Conservation (phyloP, 2,888 invertebrate genomes). For the Enchytraeus crypticus region DNA sequence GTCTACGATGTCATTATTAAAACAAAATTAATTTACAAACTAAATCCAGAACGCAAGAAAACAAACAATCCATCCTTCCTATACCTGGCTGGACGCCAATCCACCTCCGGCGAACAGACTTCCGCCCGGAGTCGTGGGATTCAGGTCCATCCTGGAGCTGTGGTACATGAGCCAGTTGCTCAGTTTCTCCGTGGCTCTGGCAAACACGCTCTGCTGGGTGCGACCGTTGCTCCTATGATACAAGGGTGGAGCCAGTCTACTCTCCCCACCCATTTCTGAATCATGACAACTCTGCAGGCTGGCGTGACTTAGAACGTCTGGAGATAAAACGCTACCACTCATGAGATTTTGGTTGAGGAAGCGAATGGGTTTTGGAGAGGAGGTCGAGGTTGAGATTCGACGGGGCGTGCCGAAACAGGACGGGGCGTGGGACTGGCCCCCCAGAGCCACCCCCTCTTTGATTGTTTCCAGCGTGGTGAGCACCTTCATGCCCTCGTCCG, state of each 20-base stretch:
- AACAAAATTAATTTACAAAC: no score
- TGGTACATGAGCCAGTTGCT: constrained; percentile 13
- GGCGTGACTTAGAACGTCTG: constrained; percentile 11
- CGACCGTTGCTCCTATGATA: no score
- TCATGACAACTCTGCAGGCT: constrained; percentile 18
- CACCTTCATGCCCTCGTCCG: constrained; percentile 26
- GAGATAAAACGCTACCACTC: constrained; percentile 17
- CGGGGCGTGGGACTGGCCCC: not conserved
- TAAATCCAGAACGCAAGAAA: no score
- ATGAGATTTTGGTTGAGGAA: constrained; percentile 20
- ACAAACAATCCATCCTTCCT: no score
- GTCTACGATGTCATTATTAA: no score
- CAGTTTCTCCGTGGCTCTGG: constrained; percentile 11
- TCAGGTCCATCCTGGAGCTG: constrained; percentile 11
- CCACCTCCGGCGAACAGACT: no score
- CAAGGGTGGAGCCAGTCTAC: not conserved
- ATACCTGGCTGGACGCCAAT: no score
- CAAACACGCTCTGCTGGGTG: not conserved
- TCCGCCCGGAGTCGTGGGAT: not conserved
- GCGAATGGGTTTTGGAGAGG: constrained; percentile 11
- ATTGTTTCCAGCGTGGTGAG: constrained; percentile 29
- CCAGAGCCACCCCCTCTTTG: constrained; percentile 18
- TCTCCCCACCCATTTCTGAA: not conserved
- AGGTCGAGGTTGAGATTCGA: not conserved
- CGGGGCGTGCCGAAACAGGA: constrained; percentile 5